A percentile compares a stretch with the other conserved stretches of the same genome.
phyloP scores from a whole-genome alignment of 2,797 vertebrate species.

The Enteromius argenteus region DNA sequence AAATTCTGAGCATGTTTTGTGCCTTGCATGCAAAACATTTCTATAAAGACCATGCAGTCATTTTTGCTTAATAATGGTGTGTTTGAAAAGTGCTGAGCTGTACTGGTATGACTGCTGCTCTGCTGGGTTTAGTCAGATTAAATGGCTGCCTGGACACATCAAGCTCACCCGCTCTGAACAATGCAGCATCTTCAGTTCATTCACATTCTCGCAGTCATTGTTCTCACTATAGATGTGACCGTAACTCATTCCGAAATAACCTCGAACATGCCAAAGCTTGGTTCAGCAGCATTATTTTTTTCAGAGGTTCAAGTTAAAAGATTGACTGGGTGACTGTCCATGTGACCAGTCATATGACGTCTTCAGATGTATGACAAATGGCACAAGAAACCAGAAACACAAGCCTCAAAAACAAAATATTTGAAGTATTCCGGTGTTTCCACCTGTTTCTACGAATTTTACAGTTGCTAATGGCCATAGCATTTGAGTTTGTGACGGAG shows the following conservation, averaged over 20 bases:
- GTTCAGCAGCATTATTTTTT: background rate
- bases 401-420: background rate
- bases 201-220: conserved; percentile 54
- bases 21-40: background rate
- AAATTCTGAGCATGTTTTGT: background rate
- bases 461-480: background rate
- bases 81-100: conserved; percentile 54
- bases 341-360: conserved; percentile 23
- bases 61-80: conserved; percentile 48
- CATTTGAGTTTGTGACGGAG: background rate
- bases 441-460: background rate
- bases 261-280: background rate
- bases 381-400: background rate
- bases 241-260: conserved; percentile 18
- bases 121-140: conserved; percentile 76
- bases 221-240: conserved; percentile 37
- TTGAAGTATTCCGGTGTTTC: background rate
- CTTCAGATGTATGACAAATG: conserved; percentile 7
- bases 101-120: conserved; percentile 50
- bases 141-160: conserved; percentile 80
- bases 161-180: conserved; percentile 73
- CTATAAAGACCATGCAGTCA: conserved; percentile 25
- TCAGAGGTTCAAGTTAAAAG: background rate
- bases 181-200: conserved; percentile 71
- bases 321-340: background rate